Conservation (phyloP, 2,797 vertebrate species). For the Siniperca undulata region DNA sequence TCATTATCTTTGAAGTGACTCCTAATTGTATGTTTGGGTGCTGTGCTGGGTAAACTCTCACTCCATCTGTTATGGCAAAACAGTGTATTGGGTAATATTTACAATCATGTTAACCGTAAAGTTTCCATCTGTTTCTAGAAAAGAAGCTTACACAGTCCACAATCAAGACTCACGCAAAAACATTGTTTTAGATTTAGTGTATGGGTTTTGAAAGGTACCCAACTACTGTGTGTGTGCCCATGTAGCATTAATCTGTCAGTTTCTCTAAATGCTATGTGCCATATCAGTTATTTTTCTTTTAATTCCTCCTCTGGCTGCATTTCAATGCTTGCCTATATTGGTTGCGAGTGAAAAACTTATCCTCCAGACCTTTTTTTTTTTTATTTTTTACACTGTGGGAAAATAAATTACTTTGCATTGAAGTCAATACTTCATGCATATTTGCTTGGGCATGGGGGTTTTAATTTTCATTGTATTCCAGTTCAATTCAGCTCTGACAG, state of each 20-base stretch:
- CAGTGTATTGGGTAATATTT: not conserved
- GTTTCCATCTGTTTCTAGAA: slow-evolving; percentile 10
- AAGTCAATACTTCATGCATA: slow-evolving; percentile 28
- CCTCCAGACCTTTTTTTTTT: slow-evolving; percentile 14
- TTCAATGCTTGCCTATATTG: slow-evolving; percentile 19
- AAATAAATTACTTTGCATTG: slow-evolving; percentile 54
- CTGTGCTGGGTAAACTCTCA: slow-evolving; percentile 2
- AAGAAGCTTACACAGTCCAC: not conserved
- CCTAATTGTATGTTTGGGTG: slow-evolving; percentile 11
- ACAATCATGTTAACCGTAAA: not conserved
- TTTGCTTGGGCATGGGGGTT: slow-evolving; percentile 25
- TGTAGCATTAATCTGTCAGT: slow-evolving; percentile 16
- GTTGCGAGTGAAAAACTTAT: slow-evolving; percentile 36
- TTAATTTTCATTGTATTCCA: slow-evolving; percentile 25
- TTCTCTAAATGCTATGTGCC: slow-evolving; percentile 14
- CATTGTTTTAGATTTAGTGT: not conserved
- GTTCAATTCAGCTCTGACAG: slow-evolving; percentile 19
- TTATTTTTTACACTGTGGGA: not conserved
- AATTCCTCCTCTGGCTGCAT: slow-evolving; percentile 27
- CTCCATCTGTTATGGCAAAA: slow-evolving; percentile 18
- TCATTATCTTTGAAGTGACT: slow-evolving; percentile 24
- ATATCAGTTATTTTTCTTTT: slow-evolving; percentile 31
- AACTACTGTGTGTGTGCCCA: not conserved
- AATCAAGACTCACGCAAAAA: slow-evolving; percentile 5
- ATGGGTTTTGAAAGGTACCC: not conserved